phyloP scores from a whole-genome alignment of 2,888 invertebrate species.

The Caenorhabditis wallacei region DNA sequence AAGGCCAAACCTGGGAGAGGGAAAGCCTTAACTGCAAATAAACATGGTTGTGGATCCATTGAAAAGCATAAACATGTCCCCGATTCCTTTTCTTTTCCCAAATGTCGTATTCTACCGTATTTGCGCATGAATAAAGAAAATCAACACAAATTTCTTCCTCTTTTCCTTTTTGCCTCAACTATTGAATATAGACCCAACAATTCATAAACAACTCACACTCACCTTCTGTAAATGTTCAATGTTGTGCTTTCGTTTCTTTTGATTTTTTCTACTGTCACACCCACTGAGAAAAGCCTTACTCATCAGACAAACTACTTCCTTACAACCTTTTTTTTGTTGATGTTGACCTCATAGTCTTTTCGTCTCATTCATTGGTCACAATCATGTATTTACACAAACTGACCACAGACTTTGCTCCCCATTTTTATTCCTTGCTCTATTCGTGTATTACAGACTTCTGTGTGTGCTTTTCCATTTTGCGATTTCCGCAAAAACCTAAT shows the following conservation, averaged over 20 bases:
- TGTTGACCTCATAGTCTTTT: slow-evolving; percentile 56
- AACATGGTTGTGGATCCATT: slow-evolving; percentile 40
- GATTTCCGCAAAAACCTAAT: slow-evolving; percentile 23
- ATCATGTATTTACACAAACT: slow-evolving; percentile 55
- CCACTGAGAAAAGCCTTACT: slow-evolving; percentile 9
- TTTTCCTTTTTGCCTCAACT: slow-evolving; percentile 25
- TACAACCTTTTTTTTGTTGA: slow-evolving; percentile 31
- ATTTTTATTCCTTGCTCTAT: slow-evolving; percentile 43
- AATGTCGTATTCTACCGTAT: slow-evolving; percentile 56
- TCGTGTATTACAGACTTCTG: slow-evolving; percentile 45
- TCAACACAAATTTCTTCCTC: slow-evolving; percentile 44
- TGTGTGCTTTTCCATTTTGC: slow-evolving; percentile 44
- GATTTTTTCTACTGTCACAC: neutral
- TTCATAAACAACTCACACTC: slow-evolving; percentile 49
- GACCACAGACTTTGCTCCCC: slow-evolving; percentile 56
- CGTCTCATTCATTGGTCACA: slow-evolving; percentile 30
- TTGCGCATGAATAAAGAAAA: slow-evolving; percentile 63
- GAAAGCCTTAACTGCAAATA: slow-evolving; percentile 55
- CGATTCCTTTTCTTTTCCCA: slow-evolving; percentile 36
- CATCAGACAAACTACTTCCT: slow-evolving; percentile 33
- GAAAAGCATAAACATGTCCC: slow-evolving; percentile 59
- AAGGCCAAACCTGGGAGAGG: slow-evolving; percentile 24
- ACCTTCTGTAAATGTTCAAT: slow-evolving; percentile 18
- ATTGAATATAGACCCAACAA: slow-evolving; percentile 17
- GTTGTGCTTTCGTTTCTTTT: slow-evolving; percentile 27